These are phyloP conservation scores for Pandemis corylana DNA, from an alignment of 2,888 invertebrate genomes.

Conservation along the genomic window DNA sequence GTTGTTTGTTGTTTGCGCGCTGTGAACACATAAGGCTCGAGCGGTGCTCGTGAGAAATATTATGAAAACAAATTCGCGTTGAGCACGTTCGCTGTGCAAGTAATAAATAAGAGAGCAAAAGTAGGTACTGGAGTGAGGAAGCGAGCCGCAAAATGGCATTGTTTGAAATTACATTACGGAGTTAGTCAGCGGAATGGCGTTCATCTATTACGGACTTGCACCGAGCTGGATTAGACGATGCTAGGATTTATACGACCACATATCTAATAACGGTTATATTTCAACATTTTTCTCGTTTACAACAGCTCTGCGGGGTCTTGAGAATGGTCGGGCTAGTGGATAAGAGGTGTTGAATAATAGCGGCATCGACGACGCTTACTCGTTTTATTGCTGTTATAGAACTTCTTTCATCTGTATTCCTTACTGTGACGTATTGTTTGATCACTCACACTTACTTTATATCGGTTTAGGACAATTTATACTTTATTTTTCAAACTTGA, in stretches of 20 bases:
- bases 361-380: slow-evolving; percentile 12
- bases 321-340: slow-evolving; percentile 19
- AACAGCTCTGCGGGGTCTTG: slow-evolving; percentile 23
- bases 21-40: slow-evolving; percentile 63
- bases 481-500: too few species aligned
- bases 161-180: slow-evolving; percentile 72
- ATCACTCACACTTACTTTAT: not conserved
- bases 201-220: slow-evolving; percentile 43
- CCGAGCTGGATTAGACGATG: slow-evolving; percentile 39
- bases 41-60: slow-evolving; percentile 75
- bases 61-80: slow-evolving; percentile 84
- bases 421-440: not conserved
- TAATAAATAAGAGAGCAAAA: slow-evolving; percentile 81
- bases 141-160: slow-evolving; percentile 72
- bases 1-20: slow-evolving; percentile 54
- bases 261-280: slow-evolving; percentile 41
- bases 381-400: not conserved
- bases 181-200: slow-evolving; percentile 52
- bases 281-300: slow-evolving; percentile 39
- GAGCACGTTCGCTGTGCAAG: slow-evolving; percentile 81
- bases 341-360: slow-evolving; percentile 19
- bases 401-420: not conserved
- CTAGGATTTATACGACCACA: slow-evolving; percentile 39
- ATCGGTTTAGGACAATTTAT: not conserved
- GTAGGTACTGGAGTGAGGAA: slow-evolving; percentile 58